phyloP scores from a whole-genome alignment of 2,888 invertebrate species.

The Cantharis flavilabris region DNA sequence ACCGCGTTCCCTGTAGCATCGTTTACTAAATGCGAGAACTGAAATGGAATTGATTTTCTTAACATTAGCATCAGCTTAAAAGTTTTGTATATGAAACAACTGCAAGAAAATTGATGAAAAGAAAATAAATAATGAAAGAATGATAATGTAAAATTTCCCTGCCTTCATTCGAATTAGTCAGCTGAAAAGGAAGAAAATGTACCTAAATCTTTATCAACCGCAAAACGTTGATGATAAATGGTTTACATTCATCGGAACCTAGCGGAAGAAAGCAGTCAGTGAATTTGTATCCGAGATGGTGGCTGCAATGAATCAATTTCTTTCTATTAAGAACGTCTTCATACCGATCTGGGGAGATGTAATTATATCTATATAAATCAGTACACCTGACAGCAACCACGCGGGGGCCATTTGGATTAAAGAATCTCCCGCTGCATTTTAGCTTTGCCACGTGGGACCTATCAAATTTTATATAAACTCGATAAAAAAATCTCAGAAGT shows the following conservation, averaged over 20 bases:
- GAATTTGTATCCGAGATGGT: slow-evolving; percentile 43
- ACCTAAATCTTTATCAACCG: slow-evolving; percentile 57
- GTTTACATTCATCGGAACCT: slow-evolving; percentile 48
- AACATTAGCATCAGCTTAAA: slow-evolving; percentile 7
- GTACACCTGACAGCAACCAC: slow-evolving; percentile 45
- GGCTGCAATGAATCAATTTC: slow-evolving; percentile 49
- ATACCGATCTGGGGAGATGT: slow-evolving; percentile 46
- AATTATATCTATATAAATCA: slow-evolving; percentile 55
- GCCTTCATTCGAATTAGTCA: slow-evolving; percentile 47
- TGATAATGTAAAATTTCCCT: slow-evolving; percentile 53
- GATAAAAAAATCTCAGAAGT: neutral
- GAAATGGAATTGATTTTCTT: slow-evolving; percentile 11
- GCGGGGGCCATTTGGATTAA: slow-evolving; percentile 40
- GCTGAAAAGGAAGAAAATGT: slow-evolving; percentile 51
- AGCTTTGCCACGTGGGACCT: slow-evolving; percentile 19
- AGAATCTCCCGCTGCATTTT: slow-evolving; percentile 30
- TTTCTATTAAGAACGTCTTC: slow-evolving; percentile 47
- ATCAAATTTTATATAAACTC: neutral
- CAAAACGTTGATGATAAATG: slow-evolving; percentile 54
- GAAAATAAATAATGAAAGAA: slow-evolving; percentile 54
- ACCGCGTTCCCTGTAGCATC: slow-evolving; percentile 10
- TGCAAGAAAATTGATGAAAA: slow-evolving; percentile 30
- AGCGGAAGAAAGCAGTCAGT: slow-evolving; percentile 49
- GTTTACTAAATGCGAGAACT: neutral
- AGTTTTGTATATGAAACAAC: slow-evolving; percentile 13